These are phyloP conservation scores for Scotopteryx bipunctaria DNA, from an alignment of 2,888 invertebrate species.

Conservation along the genomic window DNA sequence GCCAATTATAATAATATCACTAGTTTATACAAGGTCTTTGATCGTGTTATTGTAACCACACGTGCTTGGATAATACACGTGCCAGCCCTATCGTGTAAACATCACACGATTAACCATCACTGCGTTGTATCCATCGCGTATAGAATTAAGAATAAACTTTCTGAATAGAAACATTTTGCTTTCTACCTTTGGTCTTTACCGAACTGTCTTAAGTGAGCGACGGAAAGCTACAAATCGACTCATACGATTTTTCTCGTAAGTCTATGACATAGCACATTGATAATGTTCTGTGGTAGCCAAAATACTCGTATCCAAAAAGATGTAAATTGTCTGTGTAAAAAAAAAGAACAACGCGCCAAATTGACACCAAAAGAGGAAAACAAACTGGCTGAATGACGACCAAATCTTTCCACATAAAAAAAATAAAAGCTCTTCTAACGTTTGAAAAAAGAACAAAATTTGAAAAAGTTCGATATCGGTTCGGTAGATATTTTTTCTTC, in stretches of 20 bases:
- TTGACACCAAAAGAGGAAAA: slow-evolving; percentile 7
- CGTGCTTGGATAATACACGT: slow-evolving; percentile 57
- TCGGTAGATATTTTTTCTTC: slow-evolving; percentile 42
- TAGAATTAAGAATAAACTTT: slow-evolving; percentile 14
- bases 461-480: slow-evolving; percentile 52
- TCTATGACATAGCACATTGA: no score
- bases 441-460: slow-evolving; percentile 56
- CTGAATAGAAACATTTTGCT: not conserved
- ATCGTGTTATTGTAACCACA: slow-evolving; percentile 72
- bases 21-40: slow-evolving; percentile 58
- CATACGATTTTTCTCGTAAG: no score
- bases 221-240: no score
- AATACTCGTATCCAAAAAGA: no score
- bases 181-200: not conserved
- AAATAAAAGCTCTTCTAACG: slow-evolving; percentile 19
- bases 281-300: no score
- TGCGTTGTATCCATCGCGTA: slow-evolving; percentile 28
- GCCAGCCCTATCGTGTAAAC: slow-evolving; percentile 53
- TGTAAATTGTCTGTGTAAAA: no score
- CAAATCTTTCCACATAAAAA: slow-evolving; percentile 26
- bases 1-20: slow-evolving; percentile 49
- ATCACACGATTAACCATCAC: slow-evolving; percentile 37
- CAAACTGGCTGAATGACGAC: slow-evolving; percentile 21
- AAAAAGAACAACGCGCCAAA: not conserved
- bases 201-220: no score